phyloP scores from a whole-genome alignment of 2,797 vertebrate genomes.

The Serranus cabrilla region DNA sequence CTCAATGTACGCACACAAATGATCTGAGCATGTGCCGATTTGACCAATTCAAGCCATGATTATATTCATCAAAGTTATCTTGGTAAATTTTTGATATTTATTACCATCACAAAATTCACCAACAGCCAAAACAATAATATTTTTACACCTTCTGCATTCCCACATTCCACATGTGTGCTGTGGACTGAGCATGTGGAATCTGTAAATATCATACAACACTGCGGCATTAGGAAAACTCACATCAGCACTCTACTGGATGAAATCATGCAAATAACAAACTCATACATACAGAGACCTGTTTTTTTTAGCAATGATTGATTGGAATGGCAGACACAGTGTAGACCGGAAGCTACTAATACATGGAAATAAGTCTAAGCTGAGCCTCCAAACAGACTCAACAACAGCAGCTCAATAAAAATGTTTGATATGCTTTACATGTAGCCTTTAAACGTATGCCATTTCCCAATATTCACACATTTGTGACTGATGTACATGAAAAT shows the following conservation, averaged over 20 bases:
- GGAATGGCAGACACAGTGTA: neutral
- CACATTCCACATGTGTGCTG: neutral
- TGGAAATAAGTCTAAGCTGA: neutral
- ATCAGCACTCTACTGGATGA: neutral
- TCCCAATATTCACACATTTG: neutral
- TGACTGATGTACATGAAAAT: conserved; percentile 19
- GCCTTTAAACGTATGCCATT: neutral
- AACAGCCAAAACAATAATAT: too few relatives aligned
- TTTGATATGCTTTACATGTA: neutral
- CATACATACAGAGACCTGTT: neutral
- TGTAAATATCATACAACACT: too few relatives aligned
- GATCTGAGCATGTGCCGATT: neutral
- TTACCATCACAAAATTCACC: too few relatives aligned
- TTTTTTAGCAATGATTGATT: conserved; percentile 20
- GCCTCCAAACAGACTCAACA: neutral
- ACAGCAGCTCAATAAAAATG: conserved; percentile 3
- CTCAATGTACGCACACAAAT: neutral
- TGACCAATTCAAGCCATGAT: neutral
- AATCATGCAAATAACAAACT: neutral
- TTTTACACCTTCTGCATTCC: too few relatives aligned
- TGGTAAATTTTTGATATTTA: too few relatives aligned
- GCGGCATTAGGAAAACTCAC: too few relatives aligned
- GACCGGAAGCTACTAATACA: neutral
- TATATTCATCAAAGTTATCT: neutral
- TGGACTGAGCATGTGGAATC: too few relatives aligned